Evolutionary conservation across 2,113 vertebrate species (phyloP).

Genomic region (Peromyscus leucopus): DNA sequence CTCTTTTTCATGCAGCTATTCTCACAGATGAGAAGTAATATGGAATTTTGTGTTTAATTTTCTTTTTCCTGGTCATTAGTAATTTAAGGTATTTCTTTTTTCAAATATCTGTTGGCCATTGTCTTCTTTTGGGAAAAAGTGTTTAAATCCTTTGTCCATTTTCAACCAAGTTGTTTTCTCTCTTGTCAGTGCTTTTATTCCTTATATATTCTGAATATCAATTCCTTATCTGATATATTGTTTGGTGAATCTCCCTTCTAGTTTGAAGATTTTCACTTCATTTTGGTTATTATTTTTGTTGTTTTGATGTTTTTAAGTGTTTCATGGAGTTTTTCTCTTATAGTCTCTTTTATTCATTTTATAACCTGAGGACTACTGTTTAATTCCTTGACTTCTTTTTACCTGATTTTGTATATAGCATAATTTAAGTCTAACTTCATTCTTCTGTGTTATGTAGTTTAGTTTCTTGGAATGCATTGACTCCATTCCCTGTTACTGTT

Average conservation of each 20-base stretch:
- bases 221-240: not conserved
- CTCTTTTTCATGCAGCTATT: not conserved
- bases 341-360: not conserved
- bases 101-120: not conserved
- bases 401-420: not conserved
- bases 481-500: not conserved
- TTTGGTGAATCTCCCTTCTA: not conserved
- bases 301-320: not conserved
- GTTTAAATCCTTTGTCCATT: not conserved
- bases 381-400: not conserved
- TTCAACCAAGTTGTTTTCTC: not conserved
- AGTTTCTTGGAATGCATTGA: not conserved
- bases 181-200: not conserved
- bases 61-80: not conserved
- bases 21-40: not conserved
- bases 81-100: not conserved
- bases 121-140: not conserved
- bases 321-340: not conserved
- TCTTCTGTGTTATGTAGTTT: not conserved
- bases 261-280: not conserved
- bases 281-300: not conserved
- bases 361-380: not conserved
- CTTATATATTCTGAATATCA: not conserved
- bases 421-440: not conserved
- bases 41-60: not conserved